Evolutionary conservation across 2,797 vertebrate species (phyloP).

Genomic region (Falco naumanni): DNA sequence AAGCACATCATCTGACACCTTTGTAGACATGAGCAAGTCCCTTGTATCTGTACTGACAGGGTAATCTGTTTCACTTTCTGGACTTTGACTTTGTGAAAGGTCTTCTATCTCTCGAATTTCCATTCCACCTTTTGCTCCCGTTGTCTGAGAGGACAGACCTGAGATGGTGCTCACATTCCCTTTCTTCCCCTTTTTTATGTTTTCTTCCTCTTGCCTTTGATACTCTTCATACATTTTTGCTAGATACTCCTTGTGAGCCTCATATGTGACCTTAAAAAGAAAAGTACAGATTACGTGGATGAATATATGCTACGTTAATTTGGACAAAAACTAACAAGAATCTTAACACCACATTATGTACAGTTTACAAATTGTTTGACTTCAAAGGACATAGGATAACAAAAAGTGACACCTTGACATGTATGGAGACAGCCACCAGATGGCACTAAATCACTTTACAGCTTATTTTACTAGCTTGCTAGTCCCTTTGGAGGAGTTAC

Average conservation of each 20-base stretch:
- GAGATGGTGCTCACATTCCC: conserved; percentile 98
- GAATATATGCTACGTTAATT: neutral
- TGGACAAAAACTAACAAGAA: neutral
- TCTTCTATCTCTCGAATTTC: conserved; percentile 94
- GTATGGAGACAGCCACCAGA: conserved; percentile 65
- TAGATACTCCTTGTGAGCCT: conserved; percentile 98
- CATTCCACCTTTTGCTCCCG: conserved; percentile 91
- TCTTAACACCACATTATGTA: neutral
- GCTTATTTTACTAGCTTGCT: rapidly evolving
- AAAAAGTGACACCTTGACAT: neutral
- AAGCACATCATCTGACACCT: conserved; percentile 86
- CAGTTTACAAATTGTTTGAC: neutral
- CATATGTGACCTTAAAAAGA: conserved; percentile 91
- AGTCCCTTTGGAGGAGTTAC: neutral
- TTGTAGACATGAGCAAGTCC: conserved; percentile 91
- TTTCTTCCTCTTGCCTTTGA: conserved; percentile 99
- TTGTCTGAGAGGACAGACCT: conserved; percentile 91
- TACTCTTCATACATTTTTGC: conserved; percentile 99
- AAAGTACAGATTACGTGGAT: neutral
- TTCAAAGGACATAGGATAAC: neutral
- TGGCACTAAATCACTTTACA: conserved; percentile 70
- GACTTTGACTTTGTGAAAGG: conserved; percentile 94
- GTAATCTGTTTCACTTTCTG: conserved; percentile 96
- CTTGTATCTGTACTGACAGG: conserved; percentile 89
- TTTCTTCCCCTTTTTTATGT: conserved; percentile 99